Evolutionary conservation across 2,888 invertebrate species (phyloP).

Genomic region (Podabrus alpinus): DNA sequence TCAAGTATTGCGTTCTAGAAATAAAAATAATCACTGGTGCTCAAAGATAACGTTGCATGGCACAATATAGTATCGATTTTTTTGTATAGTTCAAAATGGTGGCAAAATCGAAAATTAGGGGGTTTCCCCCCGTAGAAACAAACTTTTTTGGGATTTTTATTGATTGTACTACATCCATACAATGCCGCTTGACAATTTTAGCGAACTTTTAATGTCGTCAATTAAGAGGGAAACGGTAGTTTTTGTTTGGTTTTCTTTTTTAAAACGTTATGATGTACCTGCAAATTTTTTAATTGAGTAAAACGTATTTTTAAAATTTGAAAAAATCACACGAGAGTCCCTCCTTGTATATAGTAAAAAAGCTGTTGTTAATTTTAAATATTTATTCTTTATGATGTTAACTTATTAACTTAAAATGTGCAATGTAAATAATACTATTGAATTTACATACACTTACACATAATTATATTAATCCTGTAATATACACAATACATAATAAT

Average conservation of each 20-base stretch:
- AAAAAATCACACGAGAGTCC: conserved; percentile 39
- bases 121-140: neutral
- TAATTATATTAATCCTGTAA: conserved; percentile 20
- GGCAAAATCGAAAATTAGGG: neutral
- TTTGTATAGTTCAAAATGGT: neutral
- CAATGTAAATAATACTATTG: conserved; percentile 19
- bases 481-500: conserved; percentile 14
- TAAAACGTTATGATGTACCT: conserved; percentile 33
- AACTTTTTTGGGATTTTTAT: neutral
- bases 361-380: conserved; percentile 50
- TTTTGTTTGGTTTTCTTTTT: conserved; percentile 9
- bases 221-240: conserved; percentile 30
- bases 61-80: conserved; percentile 11
- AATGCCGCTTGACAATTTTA: neutral
- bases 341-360: conserved; percentile 48
- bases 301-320: conserved; percentile 33
- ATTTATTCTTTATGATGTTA: conserved; percentile 47
- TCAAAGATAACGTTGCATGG: conserved; percentile 40
- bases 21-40: conserved; percentile 48
- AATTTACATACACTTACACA: conserved; percentile 13
- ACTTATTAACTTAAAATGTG: conserved; percentile 15
- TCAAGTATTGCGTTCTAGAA: conserved; percentile 39
- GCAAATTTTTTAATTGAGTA: conserved; percentile 34
- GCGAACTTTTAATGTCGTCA: conserved; percentile 32
- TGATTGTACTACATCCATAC: neutral